Evolutionary conservation across 2,888 invertebrate species (phyloP), one percentile per base, ranked within the genome.

Genomic region (Petrolisthes manimaculis): DNA sequence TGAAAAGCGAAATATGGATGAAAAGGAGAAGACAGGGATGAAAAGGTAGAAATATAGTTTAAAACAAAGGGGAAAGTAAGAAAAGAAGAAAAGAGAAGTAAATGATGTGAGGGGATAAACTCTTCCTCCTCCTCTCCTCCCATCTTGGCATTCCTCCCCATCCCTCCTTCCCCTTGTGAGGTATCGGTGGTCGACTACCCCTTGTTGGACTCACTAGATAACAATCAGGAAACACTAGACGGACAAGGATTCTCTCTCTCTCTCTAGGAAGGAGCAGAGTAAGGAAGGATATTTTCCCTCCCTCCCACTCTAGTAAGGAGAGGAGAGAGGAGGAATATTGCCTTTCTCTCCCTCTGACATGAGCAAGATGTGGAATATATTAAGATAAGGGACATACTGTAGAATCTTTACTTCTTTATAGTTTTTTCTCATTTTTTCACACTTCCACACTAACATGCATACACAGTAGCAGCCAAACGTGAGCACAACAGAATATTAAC

Each of bases 191-290:
- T n/a, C 71, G 21, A 6, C 18, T n/a, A 18, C 14, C 71, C 71
- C 71, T 18, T 71, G 71, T 71, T 71, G n/a, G 71, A 71, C 21
- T 71, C n/a, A 18, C 71, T 6, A 71, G 71, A 71, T 71, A 71
- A 12, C 14, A n/a, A n/a, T 71, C 21, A 21, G 21, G 71, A 71
- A 71, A 71, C 71, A 6, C n/a, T n/a, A 3, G 18, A 71, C 21
- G 71, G n/a, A 6, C n/a, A 6, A 21, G 21, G 71, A 71, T 71
- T 71, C 71, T 61, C 61, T 61, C 61, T 61, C 61, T 61, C 61
- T 2, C 61, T 61, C 61, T 61, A 37, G 37, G 37, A 37, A 37
- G 37, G 37, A 37, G 37, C 37, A 37, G 37, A 37, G 37, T 37
- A 2, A 37, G 37, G 37, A 37, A 37, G 37, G 37, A 61, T 61